A percentile compares a stretch with the other conserved stretches of the same genome.
Evolutionary conservation across 2,797 vertebrate genomes (phyloP).

Genomic region (Micropoecilia bifurca): DNA sequence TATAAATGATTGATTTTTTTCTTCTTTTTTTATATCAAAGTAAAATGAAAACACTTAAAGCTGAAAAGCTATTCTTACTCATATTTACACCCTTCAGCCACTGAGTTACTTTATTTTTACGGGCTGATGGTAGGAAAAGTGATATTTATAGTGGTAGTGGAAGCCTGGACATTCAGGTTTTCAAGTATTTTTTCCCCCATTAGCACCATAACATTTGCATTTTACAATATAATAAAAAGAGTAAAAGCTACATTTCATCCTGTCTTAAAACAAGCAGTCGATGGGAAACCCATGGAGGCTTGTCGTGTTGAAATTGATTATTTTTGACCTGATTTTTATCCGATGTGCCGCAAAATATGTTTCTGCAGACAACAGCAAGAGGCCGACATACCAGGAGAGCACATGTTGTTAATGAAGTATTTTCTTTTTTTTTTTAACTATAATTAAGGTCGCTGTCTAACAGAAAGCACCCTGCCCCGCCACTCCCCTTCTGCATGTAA

Average conservation of each 20-base stretch:
- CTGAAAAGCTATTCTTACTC: not conserved
- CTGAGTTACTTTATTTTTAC: not conserved
- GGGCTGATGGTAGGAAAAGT: not conserved
- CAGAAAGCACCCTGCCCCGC: constrained; percentile 66
- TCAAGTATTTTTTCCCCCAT: not conserved
- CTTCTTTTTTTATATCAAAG: not conserved
- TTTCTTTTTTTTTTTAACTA: constrained; percentile 55
- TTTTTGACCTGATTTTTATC: constrained; percentile 31
- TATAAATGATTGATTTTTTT: not conserved
- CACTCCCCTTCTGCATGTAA: constrained; percentile 76
- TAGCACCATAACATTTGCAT: not conserved
- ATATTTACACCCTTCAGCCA: not conserved
- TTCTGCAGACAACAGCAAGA: constrained; percentile 46
- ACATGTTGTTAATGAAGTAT: constrained; percentile 78
- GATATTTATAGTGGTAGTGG: not conserved
- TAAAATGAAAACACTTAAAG: constrained; percentile 5
- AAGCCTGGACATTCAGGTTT: not conserved
- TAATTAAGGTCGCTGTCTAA: constrained; percentile 86
- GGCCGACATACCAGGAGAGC: constrained; percentile 64
- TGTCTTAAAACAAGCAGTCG: no score
- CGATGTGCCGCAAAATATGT: constrained; percentile 13
- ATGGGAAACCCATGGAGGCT: not conserved
- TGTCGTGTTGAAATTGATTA: constrained; percentile 24
- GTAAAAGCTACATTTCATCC: not conserved
- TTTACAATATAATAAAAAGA: not conserved